Percentiles rank a stretch among this genome's conserved stretches.
Evolutionary conservation across 2,797 vertebrate genomes (phyloP).

Genomic region (Pristis pectinata): DNA sequence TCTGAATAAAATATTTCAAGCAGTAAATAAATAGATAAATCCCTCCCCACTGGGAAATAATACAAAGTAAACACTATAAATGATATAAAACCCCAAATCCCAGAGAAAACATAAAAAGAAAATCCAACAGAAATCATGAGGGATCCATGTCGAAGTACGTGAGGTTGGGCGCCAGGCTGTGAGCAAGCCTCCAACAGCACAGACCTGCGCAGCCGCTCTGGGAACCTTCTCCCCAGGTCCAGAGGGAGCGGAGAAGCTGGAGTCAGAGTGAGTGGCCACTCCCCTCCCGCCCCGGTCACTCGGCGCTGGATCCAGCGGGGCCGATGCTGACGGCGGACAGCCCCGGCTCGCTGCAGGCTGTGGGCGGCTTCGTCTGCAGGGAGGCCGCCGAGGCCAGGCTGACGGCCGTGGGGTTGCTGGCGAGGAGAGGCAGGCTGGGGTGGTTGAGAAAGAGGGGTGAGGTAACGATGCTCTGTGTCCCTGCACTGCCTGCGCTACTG

Average conservation of each 20-base stretch:
- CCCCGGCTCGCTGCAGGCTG: slow-evolving; percentile 66
- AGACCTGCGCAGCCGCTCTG: too few species aligned
- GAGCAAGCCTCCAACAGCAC: neutral
- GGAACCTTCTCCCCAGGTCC: neutral
- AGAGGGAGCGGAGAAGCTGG: neutral
- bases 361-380: slow-evolving; percentile 62
- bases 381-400: slow-evolving; percentile 61
- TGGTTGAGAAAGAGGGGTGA: slow-evolving; percentile 86
- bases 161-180: neutral
- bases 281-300: neutral
- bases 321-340: slow-evolving; percentile 68
- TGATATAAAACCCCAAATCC: neutral
- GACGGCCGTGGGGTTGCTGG: slow-evolving; percentile 63
- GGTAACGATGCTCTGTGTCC: slow-evolving; percentile 62
- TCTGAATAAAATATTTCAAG: neutral
- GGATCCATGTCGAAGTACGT: neutral
- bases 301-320: slow-evolving; percentile 44
- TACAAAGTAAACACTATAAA: neutral
- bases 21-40: slow-evolving; percentile 11
- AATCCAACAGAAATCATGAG: neutral
- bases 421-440: slow-evolving; percentile 75
- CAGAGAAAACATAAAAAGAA: neutral
- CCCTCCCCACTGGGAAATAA: neutral
- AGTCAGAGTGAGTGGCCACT: neutral
- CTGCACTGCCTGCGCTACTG: slow-evolving; percentile 61